Percentiles rank a stretch among this genome's conserved stretches.
phyloP scores from a whole-genome alignment of 2,888 invertebrate species.

The Stramonita haemastoma region DNA sequence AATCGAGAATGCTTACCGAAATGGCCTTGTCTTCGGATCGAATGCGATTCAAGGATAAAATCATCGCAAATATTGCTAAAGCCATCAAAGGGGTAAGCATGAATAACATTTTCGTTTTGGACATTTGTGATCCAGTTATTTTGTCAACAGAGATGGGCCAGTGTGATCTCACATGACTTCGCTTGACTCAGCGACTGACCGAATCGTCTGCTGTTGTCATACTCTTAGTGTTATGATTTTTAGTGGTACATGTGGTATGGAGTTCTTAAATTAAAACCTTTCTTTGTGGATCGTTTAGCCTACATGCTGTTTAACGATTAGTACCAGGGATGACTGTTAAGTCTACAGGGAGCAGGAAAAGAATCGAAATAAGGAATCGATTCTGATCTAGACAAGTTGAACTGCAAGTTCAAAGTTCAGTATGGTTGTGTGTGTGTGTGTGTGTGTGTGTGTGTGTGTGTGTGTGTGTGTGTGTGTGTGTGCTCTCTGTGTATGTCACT shows the following conservation, averaged over 20 bases:
- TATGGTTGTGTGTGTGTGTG: background rate
- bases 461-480: too few species aligned
- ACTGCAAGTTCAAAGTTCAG: background rate
- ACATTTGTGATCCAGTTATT: background rate
- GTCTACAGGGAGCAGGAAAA: background rate
- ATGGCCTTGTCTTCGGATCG: slow-evolving; percentile 64
- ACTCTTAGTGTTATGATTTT: too few species aligned
- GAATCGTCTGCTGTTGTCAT: slow-evolving; percentile 18
- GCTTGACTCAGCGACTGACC: background rate
- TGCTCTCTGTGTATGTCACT: too few species aligned
- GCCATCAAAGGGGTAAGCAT: slow-evolving; percentile 73
- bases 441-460: slow-evolving; percentile 22
- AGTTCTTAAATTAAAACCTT: too few species aligned
- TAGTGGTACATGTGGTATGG: too few species aligned
- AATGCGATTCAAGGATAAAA: slow-evolving; percentile 72
- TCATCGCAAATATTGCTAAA: slow-evolving; percentile 70
- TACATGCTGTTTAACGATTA: too few species aligned
- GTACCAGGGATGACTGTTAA: too few species aligned
- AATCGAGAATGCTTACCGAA: slow-evolving; percentile 36
- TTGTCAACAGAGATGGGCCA: background rate
- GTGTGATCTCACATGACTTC: slow-evolving; percentile 38
- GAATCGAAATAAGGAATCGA: background rate
- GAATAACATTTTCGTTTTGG: background rate
- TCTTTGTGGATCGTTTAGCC: too few species aligned
- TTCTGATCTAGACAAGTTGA: too few species aligned